Conservation (phyloP, 2,113 vertebrate species). For the Rhynchomys soricoides region DNA sequence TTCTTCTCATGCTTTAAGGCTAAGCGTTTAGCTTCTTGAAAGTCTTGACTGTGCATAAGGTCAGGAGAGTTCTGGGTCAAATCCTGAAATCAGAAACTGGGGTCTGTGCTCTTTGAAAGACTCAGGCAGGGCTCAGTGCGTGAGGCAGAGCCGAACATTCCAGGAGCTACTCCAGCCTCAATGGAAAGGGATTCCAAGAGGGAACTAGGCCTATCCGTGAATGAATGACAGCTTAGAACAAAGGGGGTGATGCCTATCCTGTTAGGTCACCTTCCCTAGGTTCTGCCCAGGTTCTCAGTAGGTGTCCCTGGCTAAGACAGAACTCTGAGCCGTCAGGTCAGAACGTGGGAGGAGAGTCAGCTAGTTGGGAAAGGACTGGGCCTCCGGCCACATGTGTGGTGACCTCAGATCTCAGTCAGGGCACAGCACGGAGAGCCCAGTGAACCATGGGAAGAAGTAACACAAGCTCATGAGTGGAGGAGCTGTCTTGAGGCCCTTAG, state of each 20-base stretch:
- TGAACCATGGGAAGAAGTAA: neutral
- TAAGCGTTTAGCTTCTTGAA: conserved; percentile 10
- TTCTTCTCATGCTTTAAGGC: neutral
- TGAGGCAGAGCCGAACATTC: neutral
- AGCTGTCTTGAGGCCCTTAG: neutral
- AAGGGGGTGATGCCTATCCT: neutral
- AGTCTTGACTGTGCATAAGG: neutral
- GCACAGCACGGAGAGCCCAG: neutral
- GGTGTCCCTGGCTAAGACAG: neutral
- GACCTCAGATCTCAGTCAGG: neutral
- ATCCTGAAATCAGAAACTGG: conserved; percentile 34
- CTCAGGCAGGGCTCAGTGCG: neutral
- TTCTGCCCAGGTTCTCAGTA: neutral
- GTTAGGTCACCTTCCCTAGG: neutral
- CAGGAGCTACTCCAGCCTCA: neutral
- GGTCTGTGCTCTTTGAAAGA: neutral
- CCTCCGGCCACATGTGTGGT: neutral
- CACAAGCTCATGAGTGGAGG: neutral
- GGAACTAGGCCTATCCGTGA: neutral
- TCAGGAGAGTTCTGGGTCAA: neutral
- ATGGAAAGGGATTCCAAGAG: neutral
- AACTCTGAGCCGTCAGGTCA: neutral
- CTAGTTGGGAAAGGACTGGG: neutral
- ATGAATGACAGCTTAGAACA: neutral
- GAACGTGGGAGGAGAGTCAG: neutral